Percentiles rank a stretch among this genome's conserved stretches.
Conservation (phyloP, 2,888 invertebrate species). For the Deilephila elpenor region DNA sequence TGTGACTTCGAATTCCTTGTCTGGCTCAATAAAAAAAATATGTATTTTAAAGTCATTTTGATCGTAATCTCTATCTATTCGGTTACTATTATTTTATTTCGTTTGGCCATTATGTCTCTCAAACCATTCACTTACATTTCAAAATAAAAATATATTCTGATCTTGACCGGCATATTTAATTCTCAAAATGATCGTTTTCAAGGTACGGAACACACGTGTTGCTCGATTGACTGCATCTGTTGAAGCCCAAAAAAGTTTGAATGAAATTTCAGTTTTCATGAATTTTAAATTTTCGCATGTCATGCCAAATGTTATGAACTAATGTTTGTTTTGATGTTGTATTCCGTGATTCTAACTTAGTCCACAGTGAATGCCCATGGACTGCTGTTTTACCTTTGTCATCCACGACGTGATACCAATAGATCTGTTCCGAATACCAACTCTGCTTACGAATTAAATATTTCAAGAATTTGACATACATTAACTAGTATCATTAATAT, state of each 20-base stretch:
- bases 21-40: too few relatives aligned
- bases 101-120: conserved; percentile 35
- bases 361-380: conserved; percentile 61
- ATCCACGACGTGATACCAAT: conserved; percentile 56
- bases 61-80: background rate
- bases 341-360: conserved; percentile 63
- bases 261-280: background rate
- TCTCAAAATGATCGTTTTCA: background rate
- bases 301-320: conserved; percentile 67
- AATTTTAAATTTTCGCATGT: conserved; percentile 59
- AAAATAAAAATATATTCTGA: background rate
- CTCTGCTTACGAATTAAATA: background rate
- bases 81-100: conserved; percentile 15
- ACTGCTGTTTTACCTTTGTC: conserved; percentile 52
- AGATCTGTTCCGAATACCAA: conserved; percentile 35
- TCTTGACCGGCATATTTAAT: background rate
- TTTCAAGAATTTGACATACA: background rate
- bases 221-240: conserved; percentile 41
- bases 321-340: conserved; percentile 59
- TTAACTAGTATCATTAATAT: background rate
- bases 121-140: conserved; percentile 25
- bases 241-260: conserved; percentile 31
- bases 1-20: background rate
- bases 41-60: background rate
- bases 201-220: conserved; percentile 46